Evolutionary conservation across 2,888 invertebrate species (phyloP), one percentile per base, ranked within the genome.

Genomic region (Cantharis nigra): DNA sequence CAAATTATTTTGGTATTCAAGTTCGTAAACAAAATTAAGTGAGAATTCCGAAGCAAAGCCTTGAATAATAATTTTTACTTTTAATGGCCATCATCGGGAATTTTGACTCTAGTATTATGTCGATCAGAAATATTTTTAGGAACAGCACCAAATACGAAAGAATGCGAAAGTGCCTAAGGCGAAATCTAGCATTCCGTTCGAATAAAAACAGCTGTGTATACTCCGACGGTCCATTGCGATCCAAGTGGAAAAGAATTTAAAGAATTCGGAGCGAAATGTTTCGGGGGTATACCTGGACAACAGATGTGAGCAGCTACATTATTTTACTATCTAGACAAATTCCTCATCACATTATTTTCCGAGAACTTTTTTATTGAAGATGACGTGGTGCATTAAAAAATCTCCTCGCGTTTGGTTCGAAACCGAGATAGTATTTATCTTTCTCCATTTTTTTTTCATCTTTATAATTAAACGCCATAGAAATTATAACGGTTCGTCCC

Each of bases 1-100:
- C 65, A 67, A 67, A 67, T 67, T 67, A 67, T 67, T 67, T 67
- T 67, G 26, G 65, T 67, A 67, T 67, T 67, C 65, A 23, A 67
- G 20, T 67, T 67, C 3, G 65, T 67, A 67, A 67, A 67, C 65
- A 67, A 67, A 23, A 67, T 67, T 67, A 67, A 23, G 20, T 20
- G 65, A n/a, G 65, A 67, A 67, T 67, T 67, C 65, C 65, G 9
- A 20, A 67, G 65, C 65, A 67, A 67, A 67, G 26, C 65, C 65
- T 67, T 67, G 65, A 67, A 67, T 67, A 67, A 67, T 67, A 67
- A 67, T 67, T 67, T 67, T 67, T 9, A 18, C 26, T 67, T 67
- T n/a, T n/a, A 49, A 49, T n/a, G 5, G 7, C 49, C 49, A n/a
- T 49, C 49, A 9, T 49, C n/a, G 49, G 49, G 49, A 49, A n/a